Percentiles rank a stretch among this genome's conserved stretches.
Conservation (phyloP, 2,888 invertebrate genomes). For the Hylaea fasciaria region DNA sequence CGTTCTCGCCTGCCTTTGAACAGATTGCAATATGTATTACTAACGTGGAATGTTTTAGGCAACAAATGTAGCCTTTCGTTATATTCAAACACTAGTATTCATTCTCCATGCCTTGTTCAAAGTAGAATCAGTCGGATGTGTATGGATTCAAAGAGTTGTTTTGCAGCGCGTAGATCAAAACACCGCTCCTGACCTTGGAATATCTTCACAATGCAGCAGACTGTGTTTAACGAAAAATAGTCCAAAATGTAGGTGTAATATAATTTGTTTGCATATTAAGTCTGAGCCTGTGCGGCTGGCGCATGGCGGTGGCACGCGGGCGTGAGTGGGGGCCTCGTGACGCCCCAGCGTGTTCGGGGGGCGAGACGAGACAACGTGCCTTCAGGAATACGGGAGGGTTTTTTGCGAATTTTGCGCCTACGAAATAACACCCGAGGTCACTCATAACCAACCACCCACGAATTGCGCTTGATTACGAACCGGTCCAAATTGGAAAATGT, state of each 20-base stretch:
- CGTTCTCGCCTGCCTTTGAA: conserved; percentile 38
- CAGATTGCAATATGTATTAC: conserved; percentile 31
- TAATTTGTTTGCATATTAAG: conserved; percentile 58
- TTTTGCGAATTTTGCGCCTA: conserved; percentile 15
- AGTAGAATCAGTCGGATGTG: not conserved
- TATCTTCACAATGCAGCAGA: conserved; percentile 18
- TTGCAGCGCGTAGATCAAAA: conserved; percentile 23
- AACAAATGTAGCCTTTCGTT: not conserved
- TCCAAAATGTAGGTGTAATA: conserved; percentile 50
- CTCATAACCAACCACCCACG: not conserved
- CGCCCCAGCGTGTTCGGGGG: conserved; percentile 62
- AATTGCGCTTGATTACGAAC: conserved; percentile 3
- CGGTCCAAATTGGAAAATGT: conserved; percentile 9
- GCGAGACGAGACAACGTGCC: conserved; percentile 21
- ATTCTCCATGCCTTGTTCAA: too few relatives aligned
- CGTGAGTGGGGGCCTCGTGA: conserved; percentile 59
- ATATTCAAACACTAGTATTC: too few relatives aligned
- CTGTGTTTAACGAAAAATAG: conserved; percentile 41
- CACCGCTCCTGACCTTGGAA: conserved; percentile 29
- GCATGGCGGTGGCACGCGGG: conserved; percentile 58
- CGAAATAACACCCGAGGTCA: not conserved
- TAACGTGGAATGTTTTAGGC: conserved; percentile 3
- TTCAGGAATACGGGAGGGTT: not conserved
- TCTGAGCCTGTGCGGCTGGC: conserved; percentile 19
- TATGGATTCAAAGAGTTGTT: not conserved